phyloP scores from a whole-genome alignment of 2,113 vertebrate species.

The Pomatostomus ruficeps region DNA sequence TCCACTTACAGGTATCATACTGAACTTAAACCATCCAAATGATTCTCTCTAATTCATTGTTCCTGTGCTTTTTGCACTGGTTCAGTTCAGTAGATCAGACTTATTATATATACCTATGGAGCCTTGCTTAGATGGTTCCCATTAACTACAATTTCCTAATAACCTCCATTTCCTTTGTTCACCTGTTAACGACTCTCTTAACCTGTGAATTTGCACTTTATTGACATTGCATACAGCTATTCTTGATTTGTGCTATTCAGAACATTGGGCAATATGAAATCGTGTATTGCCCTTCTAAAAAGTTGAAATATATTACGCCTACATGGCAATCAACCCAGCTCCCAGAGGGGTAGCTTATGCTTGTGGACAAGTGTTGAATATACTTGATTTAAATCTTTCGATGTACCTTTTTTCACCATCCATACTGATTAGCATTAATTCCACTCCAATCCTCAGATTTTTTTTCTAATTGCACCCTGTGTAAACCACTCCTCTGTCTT shows the following conservation, averaged over 20 bases:
- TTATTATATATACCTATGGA: background rate
- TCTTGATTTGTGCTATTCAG: background rate
- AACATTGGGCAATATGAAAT: background rate
- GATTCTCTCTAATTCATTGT: background rate
- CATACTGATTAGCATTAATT: background rate
- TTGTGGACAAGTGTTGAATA: background rate
- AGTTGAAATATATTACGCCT: background rate
- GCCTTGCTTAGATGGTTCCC: background rate
- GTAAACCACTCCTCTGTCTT: background rate
- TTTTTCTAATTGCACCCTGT: background rate
- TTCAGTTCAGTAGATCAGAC: background rate
- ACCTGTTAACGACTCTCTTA: background rate
- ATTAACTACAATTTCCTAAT: background rate
- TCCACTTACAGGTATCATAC: background rate
- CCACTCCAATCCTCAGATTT: background rate
- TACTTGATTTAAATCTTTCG: background rate
- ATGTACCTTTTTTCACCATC: background rate
- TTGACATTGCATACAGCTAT: background rate
- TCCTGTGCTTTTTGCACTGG: background rate
- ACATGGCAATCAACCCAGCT: background rate
- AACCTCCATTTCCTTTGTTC: background rate
- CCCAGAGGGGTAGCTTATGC: background rate
- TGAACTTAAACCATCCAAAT: background rate
- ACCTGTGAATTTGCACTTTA: background rate
- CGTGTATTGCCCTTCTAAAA: background rate